Base-by-base conservation (phyloP, 2,888 invertebrate species). In the Sialis lutaria region DNA sequence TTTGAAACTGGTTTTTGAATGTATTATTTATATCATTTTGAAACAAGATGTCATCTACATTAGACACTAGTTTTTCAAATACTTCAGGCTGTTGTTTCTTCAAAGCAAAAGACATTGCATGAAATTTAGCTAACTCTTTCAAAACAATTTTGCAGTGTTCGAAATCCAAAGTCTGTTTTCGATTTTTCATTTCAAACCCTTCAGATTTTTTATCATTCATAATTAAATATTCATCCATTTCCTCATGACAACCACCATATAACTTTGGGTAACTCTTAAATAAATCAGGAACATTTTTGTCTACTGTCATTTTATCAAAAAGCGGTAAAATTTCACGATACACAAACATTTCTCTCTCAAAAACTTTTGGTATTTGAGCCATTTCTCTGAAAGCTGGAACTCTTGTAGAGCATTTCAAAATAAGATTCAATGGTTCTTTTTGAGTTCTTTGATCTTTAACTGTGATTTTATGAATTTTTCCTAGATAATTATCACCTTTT, bases 401-500 rank as follows among this genome's bases (percentile, higher is more conserved):
- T 35, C 42, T 30, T 10, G 42, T 9, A 6, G 47, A 42, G 34
- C 42, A 47, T 42, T 47, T 47, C 6, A 47, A 35, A 30, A 47
- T 47, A 9, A 47, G 42, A 35, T 41, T 35, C 9, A 47, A 35
- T 5, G 9, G 10, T 40, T 32, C 42, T 42, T 49, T 50, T 48
- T 13, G 53, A 46, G 4, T 45, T 48, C 44, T 47, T 31, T 7
- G n/a, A 34, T 50, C 42, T 45, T 45, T 48, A 2, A 53, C 50
- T 30, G 10, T 44, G 1, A 53, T 52, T 49, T 51, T 48, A 6
- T 54, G 53, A 33, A 57, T 54, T 8, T 55, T 51, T 6, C 58
- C 58, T 33, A 59, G 46, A 47, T 56, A 57, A 48, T 60, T 60
- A 45, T 59, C 59, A 4, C 58, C 58, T 41, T 50, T 52, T n/a